These are phyloP conservation scores for Homarus gammarus DNA, from an alignment of 2,888 invertebrate species.

Conservation along the genomic window DNA sequence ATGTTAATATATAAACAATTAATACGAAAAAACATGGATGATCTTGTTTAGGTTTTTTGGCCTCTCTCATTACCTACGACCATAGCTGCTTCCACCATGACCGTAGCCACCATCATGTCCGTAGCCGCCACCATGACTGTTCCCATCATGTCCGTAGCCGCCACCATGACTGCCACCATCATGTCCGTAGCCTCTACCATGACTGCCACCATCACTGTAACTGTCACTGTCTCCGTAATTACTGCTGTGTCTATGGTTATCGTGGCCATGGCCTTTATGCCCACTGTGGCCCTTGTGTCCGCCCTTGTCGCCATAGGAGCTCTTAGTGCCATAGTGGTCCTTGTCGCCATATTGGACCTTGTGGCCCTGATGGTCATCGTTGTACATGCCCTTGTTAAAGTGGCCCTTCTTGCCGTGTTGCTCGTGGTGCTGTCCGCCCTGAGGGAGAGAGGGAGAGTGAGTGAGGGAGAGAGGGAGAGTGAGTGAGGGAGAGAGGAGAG, in stretches of 20 bases:
- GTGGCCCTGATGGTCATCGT: conserved; percentile 80
- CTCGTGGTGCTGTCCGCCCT: conserved; percentile 76
- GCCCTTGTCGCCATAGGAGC: conserved; percentile 69
- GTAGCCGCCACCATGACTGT: too few relatives aligned
- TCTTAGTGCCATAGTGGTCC: conserved; percentile 81
- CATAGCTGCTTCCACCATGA: too few relatives aligned
- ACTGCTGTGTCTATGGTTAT: conserved; percentile 68
- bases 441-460: too few relatives aligned
- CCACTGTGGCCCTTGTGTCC: conserved; percentile 63
- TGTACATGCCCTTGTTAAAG: conserved; percentile 84
- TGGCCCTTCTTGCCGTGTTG: conserved; percentile 83
- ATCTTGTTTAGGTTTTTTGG: too few relatives aligned
- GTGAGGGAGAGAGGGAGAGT: too few relatives aligned
- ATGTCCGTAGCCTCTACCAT: conserved; percentile 79
- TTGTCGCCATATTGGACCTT: conserved; percentile 83
- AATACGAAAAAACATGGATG: too few relatives aligned
- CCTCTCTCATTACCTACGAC: too few relatives aligned
- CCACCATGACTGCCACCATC: too few relatives aligned
- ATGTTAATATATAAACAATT: too few relatives aligned
- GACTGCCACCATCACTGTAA: conserved; percentile 80
- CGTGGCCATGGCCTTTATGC: conserved; percentile 12
- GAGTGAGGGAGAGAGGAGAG: too few relatives aligned
- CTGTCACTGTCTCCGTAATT: conserved; percentile 81
- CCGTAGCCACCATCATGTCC: too few relatives aligned
- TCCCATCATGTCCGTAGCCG: too few relatives aligned